A percentile compares a stretch with the other conserved stretches of the same genome.
These are phyloP conservation scores for Halichondria panicea DNA, from an alignment of 37 sponge, comb jelly and placozoan species.

Conservation along the genomic window DNA sequence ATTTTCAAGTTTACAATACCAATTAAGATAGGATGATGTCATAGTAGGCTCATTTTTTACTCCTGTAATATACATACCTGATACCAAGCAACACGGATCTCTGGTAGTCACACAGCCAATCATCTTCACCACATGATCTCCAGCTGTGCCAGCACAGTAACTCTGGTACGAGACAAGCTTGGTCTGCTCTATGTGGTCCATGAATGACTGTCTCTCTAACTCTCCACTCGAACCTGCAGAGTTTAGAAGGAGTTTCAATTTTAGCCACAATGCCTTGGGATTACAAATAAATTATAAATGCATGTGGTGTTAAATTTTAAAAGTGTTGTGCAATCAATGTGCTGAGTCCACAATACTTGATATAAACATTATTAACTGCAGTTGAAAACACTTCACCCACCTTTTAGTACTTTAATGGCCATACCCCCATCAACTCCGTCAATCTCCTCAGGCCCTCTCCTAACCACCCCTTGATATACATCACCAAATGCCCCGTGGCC, in stretches of 20 bases:
- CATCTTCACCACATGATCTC: constrained; percentile 54
- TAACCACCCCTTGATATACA: constrained; percentile 35
- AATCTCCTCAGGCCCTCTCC: background rate
- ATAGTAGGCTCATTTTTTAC: too few species aligned
- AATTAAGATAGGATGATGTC: too few species aligned
- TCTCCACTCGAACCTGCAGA: constrained; percentile 30
- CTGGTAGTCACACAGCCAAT: constrained; percentile 67
- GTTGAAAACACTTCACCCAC: constrained; percentile 41
- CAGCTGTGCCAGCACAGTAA: too few species aligned
- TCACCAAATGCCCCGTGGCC: constrained; percentile 69
- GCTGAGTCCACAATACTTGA: too few species aligned
- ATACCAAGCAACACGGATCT: constrained; percentile 49
- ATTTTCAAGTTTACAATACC: too few species aligned
- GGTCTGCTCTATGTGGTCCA: constrained; percentile 43
- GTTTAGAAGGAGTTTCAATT: too few species aligned
- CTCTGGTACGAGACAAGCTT: constrained; percentile 26
- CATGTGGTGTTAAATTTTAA: too few species aligned
- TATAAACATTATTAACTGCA: too few species aligned
- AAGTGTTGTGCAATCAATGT: too few species aligned
- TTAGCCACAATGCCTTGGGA: too few species aligned
- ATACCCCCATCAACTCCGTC: constrained; percentile 1
- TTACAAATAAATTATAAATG: too few species aligned
- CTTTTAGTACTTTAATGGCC: constrained; percentile 50
- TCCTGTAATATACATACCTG: too few species aligned
- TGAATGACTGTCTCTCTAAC: constrained; percentile 22